Evolutionary conservation across 2,888 invertebrate genomes (phyloP).

Genomic region (Leptinotarsa rubiginosa): DNA sequence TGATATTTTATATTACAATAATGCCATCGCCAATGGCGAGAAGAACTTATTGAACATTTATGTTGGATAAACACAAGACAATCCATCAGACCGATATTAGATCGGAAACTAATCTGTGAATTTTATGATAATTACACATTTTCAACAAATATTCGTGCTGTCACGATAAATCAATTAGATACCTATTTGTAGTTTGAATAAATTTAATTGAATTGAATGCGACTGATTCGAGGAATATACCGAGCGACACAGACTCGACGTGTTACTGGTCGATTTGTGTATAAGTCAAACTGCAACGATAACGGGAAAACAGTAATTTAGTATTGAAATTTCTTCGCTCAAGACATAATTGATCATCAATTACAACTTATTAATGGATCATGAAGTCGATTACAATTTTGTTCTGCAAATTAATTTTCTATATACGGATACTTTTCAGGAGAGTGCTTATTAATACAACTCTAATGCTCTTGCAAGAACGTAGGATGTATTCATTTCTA

Average conservation of each 20-base stretch:
- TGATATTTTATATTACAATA: background rate
- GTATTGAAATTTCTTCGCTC: constrained; percentile 13
- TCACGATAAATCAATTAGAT: constrained; percentile 27
- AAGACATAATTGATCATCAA: constrained; percentile 12
- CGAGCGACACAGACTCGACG: background rate
- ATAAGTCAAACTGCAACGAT: constrained; percentile 6
- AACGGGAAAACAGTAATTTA: constrained; percentile 18
- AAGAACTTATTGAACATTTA: background rate
- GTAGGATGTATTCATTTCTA: background rate
- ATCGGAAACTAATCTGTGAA: constrained; percentile 23
- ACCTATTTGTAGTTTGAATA: constrained; percentile 24
- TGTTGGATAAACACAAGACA: constrained; percentile 16
- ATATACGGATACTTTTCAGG: background rate
- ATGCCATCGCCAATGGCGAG: background rate
- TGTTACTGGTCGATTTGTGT: constrained; percentile 5
- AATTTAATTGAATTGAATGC: constrained; percentile 20
- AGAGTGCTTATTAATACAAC: background rate
- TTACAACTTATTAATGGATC: constrained; percentile 15
- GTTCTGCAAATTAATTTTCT: constrained; percentile 12
- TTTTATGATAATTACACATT: constrained; percentile 29
- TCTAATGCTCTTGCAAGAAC: background rate
- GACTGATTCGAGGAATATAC: constrained; percentile 17
- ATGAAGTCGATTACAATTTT: constrained; percentile 11
- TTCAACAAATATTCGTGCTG: constrained; percentile 25
- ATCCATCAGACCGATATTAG: constrained; percentile 24